These are phyloP conservation scores for Tamandua tetradactyla DNA, from an alignment of 2,797 vertebrate species.

Conservation along the genomic window DNA sequence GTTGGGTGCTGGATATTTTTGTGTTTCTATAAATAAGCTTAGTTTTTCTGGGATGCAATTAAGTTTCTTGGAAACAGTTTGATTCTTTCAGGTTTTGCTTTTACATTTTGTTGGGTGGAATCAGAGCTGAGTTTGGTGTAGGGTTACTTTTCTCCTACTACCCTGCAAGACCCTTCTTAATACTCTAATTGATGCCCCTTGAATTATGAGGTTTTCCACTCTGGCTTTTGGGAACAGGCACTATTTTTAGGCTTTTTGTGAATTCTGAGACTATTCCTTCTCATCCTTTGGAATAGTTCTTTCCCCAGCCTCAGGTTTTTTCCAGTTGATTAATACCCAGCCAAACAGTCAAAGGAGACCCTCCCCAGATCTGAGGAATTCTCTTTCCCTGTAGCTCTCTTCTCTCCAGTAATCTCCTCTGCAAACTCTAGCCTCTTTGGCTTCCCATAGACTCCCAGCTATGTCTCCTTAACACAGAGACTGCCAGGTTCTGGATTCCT, in stretches of 20 bases:
- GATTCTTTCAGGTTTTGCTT: too few relatives aligned
- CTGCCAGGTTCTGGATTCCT: background rate
- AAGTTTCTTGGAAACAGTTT: too few relatives aligned
- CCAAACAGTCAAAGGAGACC: background rate
- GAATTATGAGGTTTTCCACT: too few relatives aligned
- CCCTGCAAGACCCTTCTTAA: background rate
- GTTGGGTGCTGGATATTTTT: too few relatives aligned
- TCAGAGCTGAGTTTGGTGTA: background rate
- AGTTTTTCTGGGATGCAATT: too few relatives aligned
- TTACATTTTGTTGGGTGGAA: background rate
- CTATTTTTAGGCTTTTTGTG: background rate
- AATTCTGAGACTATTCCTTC: background rate
- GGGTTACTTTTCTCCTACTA: background rate
- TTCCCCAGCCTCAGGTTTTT: background rate
- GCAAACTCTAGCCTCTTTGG: background rate
- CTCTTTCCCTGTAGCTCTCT: background rate
- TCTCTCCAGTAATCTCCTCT: background rate
- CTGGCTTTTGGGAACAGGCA: background rate
- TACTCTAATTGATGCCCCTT: too few relatives aligned
- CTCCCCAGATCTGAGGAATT: background rate
- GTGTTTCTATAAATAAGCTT: too few relatives aligned
- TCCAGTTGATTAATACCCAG: background rate
- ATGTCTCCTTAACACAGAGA: background rate
- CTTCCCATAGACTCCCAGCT: background rate
- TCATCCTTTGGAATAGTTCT: background rate